These are phyloP conservation scores for Phalloptychus januarius DNA, from an alignment of 2,797 vertebrate species.

Conservation along the genomic window DNA sequence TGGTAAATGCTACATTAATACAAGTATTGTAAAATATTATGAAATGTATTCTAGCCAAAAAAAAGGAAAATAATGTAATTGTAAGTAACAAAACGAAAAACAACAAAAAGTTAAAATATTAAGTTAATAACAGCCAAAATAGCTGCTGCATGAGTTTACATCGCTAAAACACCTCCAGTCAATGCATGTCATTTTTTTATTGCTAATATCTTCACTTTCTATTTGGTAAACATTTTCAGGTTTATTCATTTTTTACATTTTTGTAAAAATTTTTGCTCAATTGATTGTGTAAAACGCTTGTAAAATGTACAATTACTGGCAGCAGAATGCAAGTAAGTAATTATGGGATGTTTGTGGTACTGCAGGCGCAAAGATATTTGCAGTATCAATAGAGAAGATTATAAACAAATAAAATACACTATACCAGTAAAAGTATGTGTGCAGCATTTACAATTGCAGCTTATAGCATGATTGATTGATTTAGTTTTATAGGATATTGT, in stretches of 20 bases:
- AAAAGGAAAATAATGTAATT: background rate
- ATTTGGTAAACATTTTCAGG: background rate
- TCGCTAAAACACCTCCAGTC: background rate
- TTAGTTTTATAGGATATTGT: background rate
- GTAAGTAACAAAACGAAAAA: background rate
- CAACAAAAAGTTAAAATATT: background rate
- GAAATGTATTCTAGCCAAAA: background rate
- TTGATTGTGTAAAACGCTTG: background rate
- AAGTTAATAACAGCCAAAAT: background rate
- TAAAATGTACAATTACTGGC: background rate
- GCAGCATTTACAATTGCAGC: background rate
- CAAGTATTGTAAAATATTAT: background rate
- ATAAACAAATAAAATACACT: background rate
- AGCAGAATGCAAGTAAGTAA: background rate
- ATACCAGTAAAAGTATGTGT: background rate
- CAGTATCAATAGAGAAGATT: background rate
- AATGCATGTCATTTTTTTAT: background rate
- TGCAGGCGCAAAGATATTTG: background rate
- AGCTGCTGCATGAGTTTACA: background rate
- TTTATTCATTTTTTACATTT: background rate
- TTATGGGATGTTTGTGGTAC: background rate
- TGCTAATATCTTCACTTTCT: background rate
- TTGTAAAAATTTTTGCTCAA: background rate
- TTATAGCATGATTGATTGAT: background rate
- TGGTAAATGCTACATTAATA: background rate